phyloP scores from a whole-genome alignment of 2,888 invertebrate genomes.

The Anaspis maculata region DNA sequence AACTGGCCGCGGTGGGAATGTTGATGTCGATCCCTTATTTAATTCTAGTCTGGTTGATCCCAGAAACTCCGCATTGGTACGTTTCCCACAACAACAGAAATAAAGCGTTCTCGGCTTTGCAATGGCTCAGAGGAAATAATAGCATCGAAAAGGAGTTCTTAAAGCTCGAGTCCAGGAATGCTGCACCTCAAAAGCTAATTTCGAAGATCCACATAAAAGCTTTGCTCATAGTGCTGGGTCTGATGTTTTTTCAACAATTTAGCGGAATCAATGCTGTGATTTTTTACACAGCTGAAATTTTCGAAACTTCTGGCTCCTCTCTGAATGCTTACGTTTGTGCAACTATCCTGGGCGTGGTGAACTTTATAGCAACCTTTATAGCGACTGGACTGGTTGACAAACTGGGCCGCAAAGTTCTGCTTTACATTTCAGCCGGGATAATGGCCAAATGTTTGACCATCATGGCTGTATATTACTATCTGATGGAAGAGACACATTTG shows the following conservation, averaged over 20 bases:
- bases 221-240: constrained; percentile 68
- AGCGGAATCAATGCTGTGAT: constrained; percentile 94
- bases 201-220: constrained; percentile 63
- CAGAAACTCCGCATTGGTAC: constrained; percentile 91
- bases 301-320: constrained; percentile 72
- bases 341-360: constrained; percentile 82
- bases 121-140: constrained; percentile 76
- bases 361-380: constrained; percentile 79
- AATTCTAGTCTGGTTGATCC: constrained; percentile 67
- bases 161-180: too few relatives aligned
- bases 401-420: constrained; percentile 77
- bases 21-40: constrained; percentile 70
- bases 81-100: constrained; percentile 68
- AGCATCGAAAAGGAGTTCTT: constrained; percentile 53
- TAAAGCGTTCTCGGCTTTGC: constrained; percentile 66
- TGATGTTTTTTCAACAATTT: constrained; percentile 94
- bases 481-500: constrained; percentile 55
- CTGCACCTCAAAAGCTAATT: constrained; percentile 46
- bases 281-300: constrained; percentile 84
- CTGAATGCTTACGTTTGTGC: constrained; percentile 70
- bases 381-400: constrained; percentile 82
- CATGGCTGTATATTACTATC: constrained; percentile 71
- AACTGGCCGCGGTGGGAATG: constrained; percentile 71
- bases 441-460: constrained; percentile 67
- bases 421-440: constrained; percentile 71